Evolutionary conservation across 2,113 vertebrate species (phyloP), one percentile per base, ranked within the genome.

Genomic region (Psammodynastes pulverulentus): DNA sequence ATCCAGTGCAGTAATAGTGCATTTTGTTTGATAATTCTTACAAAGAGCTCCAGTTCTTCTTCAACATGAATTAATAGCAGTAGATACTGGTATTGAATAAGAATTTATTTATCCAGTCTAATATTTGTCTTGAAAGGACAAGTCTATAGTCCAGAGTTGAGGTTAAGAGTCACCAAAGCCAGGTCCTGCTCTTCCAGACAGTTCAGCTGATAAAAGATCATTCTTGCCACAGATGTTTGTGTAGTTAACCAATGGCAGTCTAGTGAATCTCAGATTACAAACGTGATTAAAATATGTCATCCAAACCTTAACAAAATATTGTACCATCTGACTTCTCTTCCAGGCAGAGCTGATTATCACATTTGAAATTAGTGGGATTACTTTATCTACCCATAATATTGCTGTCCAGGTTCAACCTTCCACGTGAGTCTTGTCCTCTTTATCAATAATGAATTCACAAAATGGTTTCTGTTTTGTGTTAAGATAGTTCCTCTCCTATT

Each of bases 361-460:
- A 87, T 98, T 99, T 7, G 98, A 99, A 94, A 98, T 98, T 7
- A 96, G 91, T 0, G 97, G 97, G 4, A 98, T 99, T 86, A 95
- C 94, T 6, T 95, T 99, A 93, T 95, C 98, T 95, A 99, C 98
- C 0, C 92, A 96, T 52, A 94, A 98, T 91, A 89, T 99, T 17
- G 45, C 54, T 17, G 92, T 97, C 4, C 96, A 97, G 93, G 95
- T 99, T 93, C 97, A 98, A 84, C 96, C 99, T 15, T 98, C 98
- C 94, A 99, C 99, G 99, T 99, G 97, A 98, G 99, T 96, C 49
- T 39, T 91, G 17, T 39, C 34, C 34, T 79, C 34, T 21, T 21
- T 79, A 79, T 39, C 15, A 43, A 4, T 79, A 17, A 67, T 15
- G 29, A 34, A 15, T n/a, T 34, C 62, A 34, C 12, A 34, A 67